A percentile compares a stretch with the other conserved stretches of the same genome.
phyloP scores from a whole-genome alignment of 1,140 invertebrate species.

The Drosophila teissieri region DNA sequence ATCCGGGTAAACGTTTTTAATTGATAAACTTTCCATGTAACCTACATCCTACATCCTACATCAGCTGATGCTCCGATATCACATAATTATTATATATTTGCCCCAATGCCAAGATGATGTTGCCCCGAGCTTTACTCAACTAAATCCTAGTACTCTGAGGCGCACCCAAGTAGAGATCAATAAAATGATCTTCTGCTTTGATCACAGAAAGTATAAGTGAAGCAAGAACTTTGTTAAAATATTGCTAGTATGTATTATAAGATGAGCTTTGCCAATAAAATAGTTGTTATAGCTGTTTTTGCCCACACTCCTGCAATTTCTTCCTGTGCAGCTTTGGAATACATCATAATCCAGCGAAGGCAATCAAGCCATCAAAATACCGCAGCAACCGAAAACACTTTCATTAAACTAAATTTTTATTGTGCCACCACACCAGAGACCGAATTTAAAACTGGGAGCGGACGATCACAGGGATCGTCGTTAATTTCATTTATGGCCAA shows the following conservation, averaged over 20 bases:
- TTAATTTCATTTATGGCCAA: slow-evolving; percentile 68
- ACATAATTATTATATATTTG: slow-evolving; percentile 32
- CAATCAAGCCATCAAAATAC: slow-evolving; percentile 77
- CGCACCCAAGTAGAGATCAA: slow-evolving; percentile 13
- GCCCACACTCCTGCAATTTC: background rate
- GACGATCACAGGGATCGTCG: slow-evolving; percentile 12
- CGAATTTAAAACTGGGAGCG: slow-evolving; percentile 11
- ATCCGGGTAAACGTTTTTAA: slow-evolving; percentile 46
- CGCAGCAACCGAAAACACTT: slow-evolving; percentile 68
- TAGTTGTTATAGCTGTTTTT: too few relatives aligned
- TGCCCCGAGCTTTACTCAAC: slow-evolving; percentile 29
- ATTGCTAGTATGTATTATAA: background rate
- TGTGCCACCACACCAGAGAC: slow-evolving; percentile 60
- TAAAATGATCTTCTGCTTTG: too few relatives aligned
- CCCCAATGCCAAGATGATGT: slow-evolving; percentile 73
- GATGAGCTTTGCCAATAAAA: too few relatives aligned
- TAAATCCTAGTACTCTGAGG: slow-evolving; percentile 45
- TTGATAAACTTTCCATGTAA: slow-evolving; percentile 46
- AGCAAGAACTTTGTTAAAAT: background rate
- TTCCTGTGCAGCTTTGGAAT: slow-evolving; percentile 13
- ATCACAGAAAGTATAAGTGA: background rate
- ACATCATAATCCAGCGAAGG: slow-evolving; percentile 66
- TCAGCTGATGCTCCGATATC: slow-evolving; percentile 7
- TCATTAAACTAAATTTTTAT: slow-evolving; percentile 81
- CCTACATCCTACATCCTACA: slow-evolving; percentile 23